These are phyloP conservation scores for Dolichotis patagonum DNA, from an alignment of 2,113 vertebrate species.

Conservation along the genomic window DNA sequence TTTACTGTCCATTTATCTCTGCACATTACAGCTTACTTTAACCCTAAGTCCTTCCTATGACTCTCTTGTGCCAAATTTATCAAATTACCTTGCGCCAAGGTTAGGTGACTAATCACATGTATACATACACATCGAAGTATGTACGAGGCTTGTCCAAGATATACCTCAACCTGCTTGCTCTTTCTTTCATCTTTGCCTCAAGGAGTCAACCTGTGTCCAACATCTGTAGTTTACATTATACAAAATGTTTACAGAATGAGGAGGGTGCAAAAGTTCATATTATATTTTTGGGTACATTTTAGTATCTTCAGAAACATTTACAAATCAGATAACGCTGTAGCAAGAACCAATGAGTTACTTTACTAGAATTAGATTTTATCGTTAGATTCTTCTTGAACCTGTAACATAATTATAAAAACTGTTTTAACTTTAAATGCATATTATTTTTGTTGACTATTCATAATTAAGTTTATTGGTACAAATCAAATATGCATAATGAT, in stretches of 20 bases:
- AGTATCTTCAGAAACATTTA: not conserved
- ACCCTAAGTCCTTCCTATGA: not conserved
- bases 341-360: not conserved
- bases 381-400: not conserved
- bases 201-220: not conserved
- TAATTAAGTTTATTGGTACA: too few relatives aligned
- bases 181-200: not conserved
- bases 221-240: not conserved
- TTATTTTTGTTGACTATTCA: not conserved
- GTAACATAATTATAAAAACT: not conserved
- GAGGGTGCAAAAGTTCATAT: not conserved
- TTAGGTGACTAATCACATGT: not conserved
- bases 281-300: not conserved
- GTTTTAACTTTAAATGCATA: not conserved
- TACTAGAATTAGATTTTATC: not conserved
- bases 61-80: not conserved
- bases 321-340: not conserved
- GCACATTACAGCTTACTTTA: not conserved
- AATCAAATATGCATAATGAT: not conserved
- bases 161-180: not conserved
- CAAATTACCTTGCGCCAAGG: not conserved
- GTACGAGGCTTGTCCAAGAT: not conserved
- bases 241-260: not conserved
- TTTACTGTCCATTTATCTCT: not conserved
- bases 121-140: not conserved